Base-by-base conservation (phyloP, 2,113 vertebrate species). In the Syngnathus floridae region DNA sequence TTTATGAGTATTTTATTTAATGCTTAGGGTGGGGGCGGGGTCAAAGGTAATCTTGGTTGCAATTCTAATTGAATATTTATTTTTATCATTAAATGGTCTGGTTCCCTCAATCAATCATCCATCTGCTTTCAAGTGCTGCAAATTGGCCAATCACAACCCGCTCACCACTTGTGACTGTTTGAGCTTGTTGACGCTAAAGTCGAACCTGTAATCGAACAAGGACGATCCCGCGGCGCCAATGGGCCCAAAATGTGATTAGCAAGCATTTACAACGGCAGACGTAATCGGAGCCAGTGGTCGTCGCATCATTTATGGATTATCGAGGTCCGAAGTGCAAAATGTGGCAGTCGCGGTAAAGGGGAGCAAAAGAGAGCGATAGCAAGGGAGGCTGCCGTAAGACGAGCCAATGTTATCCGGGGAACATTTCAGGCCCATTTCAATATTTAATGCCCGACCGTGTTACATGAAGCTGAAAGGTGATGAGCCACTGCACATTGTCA, bases 61-160 rank as follows among this genome's bases (percentile, higher is more conserved):
- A 66, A 83, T 82, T 57, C 74, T 51, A 63, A 58, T 65, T 70
- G 64, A 65, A 70, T 67, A 73, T 75, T 80, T 62, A 70, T 78
- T 78, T 58, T 56, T 37, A 36, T 54, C 49, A 72, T 86, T 64
- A 80, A 79, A 78, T 75, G 62, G 64, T 67, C n/a, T 51, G 26
- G 5, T 22, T 56, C 43, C 14, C 62, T 72, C 66, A 64, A 72
- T 81, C 66, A 12, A 66, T 19, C 49, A 66, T 77, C 61, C 73
- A 69, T 78, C 78, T 75, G 71, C 26, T 72, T 64, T 70, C 41
- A n/a, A 1, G 52, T 12, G 12, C 67, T n/a, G 48, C 72, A 75
- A 77, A 77, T 77, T 73, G 72, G 74, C 79, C 79, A 73, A 78
- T 81, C 70, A 80, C 69, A 74, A 76, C 79, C 64, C 71, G 62